These are phyloP conservation scores for Danio choprae DNA, from an alignment of 2,797 vertebrate genomes.

Conservation along the genomic window DNA sequence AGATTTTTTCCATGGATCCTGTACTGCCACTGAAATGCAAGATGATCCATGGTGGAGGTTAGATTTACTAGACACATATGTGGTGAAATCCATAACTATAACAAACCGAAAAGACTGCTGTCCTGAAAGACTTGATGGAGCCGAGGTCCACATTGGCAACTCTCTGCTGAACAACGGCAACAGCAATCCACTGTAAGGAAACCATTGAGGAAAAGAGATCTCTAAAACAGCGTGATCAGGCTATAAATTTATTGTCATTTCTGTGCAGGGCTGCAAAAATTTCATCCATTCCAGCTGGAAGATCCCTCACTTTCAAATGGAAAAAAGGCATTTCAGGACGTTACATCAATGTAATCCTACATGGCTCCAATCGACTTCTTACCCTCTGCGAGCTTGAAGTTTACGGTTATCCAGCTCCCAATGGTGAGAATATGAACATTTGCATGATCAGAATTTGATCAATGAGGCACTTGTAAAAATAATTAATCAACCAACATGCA, in stretches of 20 bases:
- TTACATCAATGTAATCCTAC: constrained; percentile 44
- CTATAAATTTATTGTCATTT: background rate
- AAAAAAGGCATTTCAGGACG: constrained; percentile 50
- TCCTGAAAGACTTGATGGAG: constrained; percentile 53
- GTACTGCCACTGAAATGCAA: constrained; percentile 14
- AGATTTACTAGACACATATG: constrained; percentile 43
- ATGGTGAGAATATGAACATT: constrained; percentile 22
- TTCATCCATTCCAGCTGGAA: constrained; percentile 10
- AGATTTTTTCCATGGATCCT: constrained; percentile 33
- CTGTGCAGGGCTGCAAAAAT: constrained; percentile 54
- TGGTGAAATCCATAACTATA: constrained; percentile 44
- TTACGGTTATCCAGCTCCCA: constrained; percentile 39
- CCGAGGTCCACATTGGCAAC: constrained; percentile 59
- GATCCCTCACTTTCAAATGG: constrained; percentile 36
- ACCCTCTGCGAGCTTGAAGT: constrained; percentile 60
- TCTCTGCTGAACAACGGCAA: constrained; percentile 45
- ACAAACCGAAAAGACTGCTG: constrained; percentile 23
- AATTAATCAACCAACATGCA: constrained; percentile 11
- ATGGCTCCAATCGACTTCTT: background rate
- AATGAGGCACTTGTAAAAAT: background rate
- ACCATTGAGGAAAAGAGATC: background rate
- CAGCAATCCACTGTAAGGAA: constrained; percentile 49
- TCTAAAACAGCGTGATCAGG: background rate
- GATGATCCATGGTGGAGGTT: constrained; percentile 53
- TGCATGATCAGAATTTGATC: background rate